Conservation (phyloP, 1,140 invertebrate genomes). For the Trichonephila clavipes region DNA sequence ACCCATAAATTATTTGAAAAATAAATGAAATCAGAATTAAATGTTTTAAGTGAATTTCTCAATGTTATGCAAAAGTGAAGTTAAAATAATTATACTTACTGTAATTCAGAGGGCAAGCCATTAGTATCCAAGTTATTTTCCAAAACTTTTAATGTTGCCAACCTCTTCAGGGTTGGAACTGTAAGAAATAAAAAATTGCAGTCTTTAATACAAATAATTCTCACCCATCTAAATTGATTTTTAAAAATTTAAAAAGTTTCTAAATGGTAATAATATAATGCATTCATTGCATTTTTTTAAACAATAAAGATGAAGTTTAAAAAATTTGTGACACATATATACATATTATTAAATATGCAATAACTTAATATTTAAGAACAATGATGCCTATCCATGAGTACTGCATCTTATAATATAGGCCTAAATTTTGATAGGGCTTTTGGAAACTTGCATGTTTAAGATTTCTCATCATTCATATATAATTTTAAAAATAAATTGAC, state of each 20-base stretch:
- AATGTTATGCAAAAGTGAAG: background rate
- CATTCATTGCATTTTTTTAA: background rate
- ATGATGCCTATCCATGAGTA: background rate
- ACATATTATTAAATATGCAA: too few species aligned
- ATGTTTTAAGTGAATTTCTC: too few species aligned
- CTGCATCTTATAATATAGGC: too few species aligned
- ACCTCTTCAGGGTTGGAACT: background rate
- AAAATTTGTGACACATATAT: too few species aligned
- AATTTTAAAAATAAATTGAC: too few species aligned
- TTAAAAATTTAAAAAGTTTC: background rate
- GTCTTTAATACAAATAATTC: background rate
- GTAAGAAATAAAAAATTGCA: background rate
- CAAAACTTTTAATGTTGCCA: background rate
- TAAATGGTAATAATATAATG: background rate
- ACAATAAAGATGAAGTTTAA: background rate
- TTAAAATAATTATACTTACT: background rate
- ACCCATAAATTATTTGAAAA: too few species aligned
- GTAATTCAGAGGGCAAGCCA: background rate
- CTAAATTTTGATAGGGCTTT: too few species aligned
- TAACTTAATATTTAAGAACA: background rate
- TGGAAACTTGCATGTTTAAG: too few species aligned
- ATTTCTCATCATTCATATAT: too few species aligned
- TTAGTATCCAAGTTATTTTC: background rate
- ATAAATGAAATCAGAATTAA: too few species aligned
- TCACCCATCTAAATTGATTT: background rate